Evolutionary conservation across 2,113 vertebrate genomes (phyloP), one percentile per base, ranked within the genome.

Genomic region (Leiothrix lutea): DNA sequence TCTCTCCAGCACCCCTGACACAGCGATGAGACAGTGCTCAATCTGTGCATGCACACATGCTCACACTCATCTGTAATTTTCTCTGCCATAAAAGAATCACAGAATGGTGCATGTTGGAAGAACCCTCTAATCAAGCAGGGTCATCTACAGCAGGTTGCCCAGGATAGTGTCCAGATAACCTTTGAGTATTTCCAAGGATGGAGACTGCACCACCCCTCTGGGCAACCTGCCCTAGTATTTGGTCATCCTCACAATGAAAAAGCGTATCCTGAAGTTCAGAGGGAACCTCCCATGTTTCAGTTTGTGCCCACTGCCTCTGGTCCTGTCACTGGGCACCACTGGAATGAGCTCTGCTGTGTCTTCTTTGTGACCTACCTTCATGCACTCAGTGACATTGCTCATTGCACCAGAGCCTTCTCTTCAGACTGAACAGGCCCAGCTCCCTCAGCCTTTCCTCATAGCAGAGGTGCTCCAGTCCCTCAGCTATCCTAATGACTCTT

Each of bases 21-120:
- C 3, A 10, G 23, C 10, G 29, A 42, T 29, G 36, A 93, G 19
- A n/a, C 17, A 42, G 28, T 70, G 26, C 60, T 78, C 51, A 71
- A 42, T 22, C 47, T 18, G 14, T 19, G 38, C 44, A 22, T 0
- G 0, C 9, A 29, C n/a, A 65, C 9, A 29, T 3, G 2, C 17
- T 28, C 28, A 29, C 54, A 36, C 6, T 71, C 21, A 40, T 29
- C 14, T 6, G 0, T 48, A 25, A 22, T 70, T 47, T 73, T 58
- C 40, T 80, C 23, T 92, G 54, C n/a, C 4, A 8, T 35, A 29
- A 50, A 35, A 70, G 36, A 69, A 80, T 60, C 16, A 66, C 14
- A 40, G 45, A 26, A 33, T 24, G 23, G 23, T 33, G 24, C 20
- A 33, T 2, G 8, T 26, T 73, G 48, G 35, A 75, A 64, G 26